Evolutionary conservation across 2,113 vertebrate genomes (phyloP).

Genomic region (Poicephalus meyeri): DNA sequence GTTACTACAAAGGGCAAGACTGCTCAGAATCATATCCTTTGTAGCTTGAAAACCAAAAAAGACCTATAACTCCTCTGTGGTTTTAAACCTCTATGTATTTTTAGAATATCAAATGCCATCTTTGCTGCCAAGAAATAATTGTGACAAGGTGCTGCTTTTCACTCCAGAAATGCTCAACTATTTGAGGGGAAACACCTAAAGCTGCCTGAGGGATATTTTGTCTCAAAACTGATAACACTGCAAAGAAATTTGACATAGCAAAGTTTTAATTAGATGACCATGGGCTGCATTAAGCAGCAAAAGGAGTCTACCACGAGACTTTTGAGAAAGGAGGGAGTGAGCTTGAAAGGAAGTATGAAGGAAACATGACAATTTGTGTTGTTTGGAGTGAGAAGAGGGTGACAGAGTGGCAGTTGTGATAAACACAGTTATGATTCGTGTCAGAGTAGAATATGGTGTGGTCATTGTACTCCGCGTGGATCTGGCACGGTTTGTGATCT

Average conservation of each 20-base stretch:
- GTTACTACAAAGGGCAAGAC: neutral
- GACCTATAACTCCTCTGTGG: neutral
- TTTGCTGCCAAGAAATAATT: neutral
- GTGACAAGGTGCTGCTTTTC: neutral
- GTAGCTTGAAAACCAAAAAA: neutral
- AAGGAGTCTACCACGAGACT: neutral
- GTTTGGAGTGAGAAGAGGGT: neutral
- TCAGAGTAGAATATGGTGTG: no score
- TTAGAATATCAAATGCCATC: neutral
- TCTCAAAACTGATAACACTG: neutral
- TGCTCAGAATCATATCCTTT: neutral
- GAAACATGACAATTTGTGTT: neutral
- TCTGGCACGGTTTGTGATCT: no score
- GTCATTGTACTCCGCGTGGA: no score
- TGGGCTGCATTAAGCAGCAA: neutral
- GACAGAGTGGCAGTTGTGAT: neutral
- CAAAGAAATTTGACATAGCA: neutral
- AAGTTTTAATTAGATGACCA: neutral
- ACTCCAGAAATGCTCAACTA: neutral
- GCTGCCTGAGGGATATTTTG: neutral
- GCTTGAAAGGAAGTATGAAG: neutral
- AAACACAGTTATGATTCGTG: no score
- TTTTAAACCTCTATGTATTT: neutral
- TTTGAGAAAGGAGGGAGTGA: neutral
- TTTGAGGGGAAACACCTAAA: neutral